Conservation (phyloP, 2,113 vertebrate species). For the Heteronetta atricapilla region DNA sequence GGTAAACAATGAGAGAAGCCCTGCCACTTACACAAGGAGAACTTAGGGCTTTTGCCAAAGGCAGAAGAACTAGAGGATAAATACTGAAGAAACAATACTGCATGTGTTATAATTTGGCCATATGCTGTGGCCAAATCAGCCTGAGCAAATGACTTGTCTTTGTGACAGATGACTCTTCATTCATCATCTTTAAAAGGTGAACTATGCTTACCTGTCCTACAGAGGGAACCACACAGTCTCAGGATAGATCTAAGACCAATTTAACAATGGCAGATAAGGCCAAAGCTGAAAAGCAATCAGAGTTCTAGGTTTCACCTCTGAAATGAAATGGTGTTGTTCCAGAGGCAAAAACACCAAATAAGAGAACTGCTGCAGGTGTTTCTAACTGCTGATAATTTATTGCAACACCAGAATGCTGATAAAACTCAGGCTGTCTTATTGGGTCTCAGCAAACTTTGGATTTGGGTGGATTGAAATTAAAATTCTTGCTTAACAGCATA, state of each 20-base stretch:
- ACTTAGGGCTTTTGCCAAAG: not conserved
- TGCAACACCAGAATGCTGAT: not conserved
- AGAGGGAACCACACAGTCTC: not conserved
- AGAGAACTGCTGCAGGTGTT: not conserved
- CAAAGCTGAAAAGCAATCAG: accelerated
- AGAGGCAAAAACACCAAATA: not conserved
- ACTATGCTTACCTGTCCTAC: not conserved
- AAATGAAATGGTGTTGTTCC: not conserved
- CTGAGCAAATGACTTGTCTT: not conserved
- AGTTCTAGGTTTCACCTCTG: not conserved
- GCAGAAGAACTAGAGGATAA: not conserved
- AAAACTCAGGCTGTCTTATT: not conserved
- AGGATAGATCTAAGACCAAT: not conserved
- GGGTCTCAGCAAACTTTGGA: not conserved
- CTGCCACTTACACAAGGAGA: not conserved
- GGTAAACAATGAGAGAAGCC: not conserved
- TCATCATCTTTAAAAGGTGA: not conserved
- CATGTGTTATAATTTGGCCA: accelerated
- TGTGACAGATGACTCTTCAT: not conserved
- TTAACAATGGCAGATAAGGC: not conserved
- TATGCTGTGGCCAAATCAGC: not conserved
- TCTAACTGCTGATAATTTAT: not conserved
- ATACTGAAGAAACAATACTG: not conserved
- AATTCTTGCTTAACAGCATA: accelerated
- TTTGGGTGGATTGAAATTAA: not conserved